phyloP scores from a whole-genome alignment of 1,140 invertebrate species.

The Bombus huntii region DNA sequence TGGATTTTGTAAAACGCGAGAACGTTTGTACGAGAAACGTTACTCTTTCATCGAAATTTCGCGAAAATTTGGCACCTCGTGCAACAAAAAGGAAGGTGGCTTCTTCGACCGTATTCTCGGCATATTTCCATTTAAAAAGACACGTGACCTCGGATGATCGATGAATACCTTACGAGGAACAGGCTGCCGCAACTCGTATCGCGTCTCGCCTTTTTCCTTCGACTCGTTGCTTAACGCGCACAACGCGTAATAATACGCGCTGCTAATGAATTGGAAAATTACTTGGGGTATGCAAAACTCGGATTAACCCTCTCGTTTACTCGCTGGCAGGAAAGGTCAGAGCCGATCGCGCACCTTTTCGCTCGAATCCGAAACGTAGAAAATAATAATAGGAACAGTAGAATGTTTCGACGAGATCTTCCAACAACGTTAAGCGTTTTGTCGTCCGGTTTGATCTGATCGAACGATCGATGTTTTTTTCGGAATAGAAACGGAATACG shows the following conservation, averaged over 20 bases:
- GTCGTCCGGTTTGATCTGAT: too few relatives aligned
- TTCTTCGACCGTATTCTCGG: background rate
- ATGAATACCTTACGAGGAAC: conserved; percentile 22
- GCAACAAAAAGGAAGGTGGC: too few relatives aligned
- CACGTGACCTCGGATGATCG: conserved; percentile 48
- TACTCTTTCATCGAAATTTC: too few relatives aligned
- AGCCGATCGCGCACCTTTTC: too few relatives aligned
- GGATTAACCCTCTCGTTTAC: background rate
- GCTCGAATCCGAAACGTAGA: too few relatives aligned
- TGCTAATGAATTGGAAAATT: background rate
- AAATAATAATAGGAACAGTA: too few relatives aligned
- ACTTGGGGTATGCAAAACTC: background rate
- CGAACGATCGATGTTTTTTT: too few relatives aligned
- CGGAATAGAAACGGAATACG: too few relatives aligned
- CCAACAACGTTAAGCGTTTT: rapidly evolving
- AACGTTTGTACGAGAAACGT: too few relatives aligned
- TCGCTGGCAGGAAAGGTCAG: background rate
- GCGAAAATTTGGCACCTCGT: too few relatives aligned
- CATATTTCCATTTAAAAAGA: conserved; percentile 12
- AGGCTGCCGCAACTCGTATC: conserved; percentile 1
- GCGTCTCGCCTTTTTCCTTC: conserved; percentile 4
- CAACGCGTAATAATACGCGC: background rate
- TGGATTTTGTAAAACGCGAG: too few relatives aligned
- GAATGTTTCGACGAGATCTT: too few relatives aligned
- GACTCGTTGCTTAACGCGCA: background rate